phyloP scores from a whole-genome alignment of 2,888 invertebrate species.

The Nycteola revayana region DNA sequence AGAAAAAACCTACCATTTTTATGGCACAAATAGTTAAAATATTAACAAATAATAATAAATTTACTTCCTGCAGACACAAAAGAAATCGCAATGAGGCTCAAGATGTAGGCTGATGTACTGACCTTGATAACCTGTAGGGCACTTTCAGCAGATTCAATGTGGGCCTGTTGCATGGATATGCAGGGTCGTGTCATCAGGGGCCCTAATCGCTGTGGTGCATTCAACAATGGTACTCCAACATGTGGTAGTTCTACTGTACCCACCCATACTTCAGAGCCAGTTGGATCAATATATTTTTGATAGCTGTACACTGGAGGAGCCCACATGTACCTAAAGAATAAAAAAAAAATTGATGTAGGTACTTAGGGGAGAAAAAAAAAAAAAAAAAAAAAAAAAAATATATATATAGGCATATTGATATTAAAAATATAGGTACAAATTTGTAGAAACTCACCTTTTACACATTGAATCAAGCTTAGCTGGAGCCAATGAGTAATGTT shows the following conservation, averaged over 20 bases:
- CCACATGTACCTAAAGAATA: slow-evolving; percentile 60
- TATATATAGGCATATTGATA: no score
- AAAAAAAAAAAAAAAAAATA: slow-evolving; percentile 1
- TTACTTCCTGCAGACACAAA: no score
- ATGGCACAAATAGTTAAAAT: no score
- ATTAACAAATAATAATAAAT: no score
- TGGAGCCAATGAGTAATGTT: slow-evolving; percentile 54
- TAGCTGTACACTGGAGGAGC: slow-evolving; percentile 56
- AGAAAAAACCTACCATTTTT: no score
- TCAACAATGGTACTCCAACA: slow-evolving; percentile 54
- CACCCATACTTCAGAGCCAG: slow-evolving; percentile 52
- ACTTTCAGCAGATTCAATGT: slow-evolving; percentile 59
- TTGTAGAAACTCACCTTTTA: slow-evolving; percentile 59
- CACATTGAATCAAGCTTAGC: slow-evolving; percentile 70
- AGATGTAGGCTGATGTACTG: no score
- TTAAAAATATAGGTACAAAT: no score
- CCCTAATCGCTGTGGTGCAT: slow-evolving; percentile 46
- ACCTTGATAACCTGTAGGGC: slow-evolving; percentile 63
- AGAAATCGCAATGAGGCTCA: no score
- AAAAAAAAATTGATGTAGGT: no score
- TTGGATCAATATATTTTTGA: slow-evolving; percentile 49
- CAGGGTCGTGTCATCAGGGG: slow-evolving; percentile 53
- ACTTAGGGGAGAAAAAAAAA: not conserved
- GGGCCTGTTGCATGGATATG: slow-evolving; percentile 52
- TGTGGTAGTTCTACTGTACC: slow-evolving; percentile 58